Evolutionary conservation across 1,140 invertebrate species (phyloP).

Genomic region (Drosophila triauraria): DNA sequence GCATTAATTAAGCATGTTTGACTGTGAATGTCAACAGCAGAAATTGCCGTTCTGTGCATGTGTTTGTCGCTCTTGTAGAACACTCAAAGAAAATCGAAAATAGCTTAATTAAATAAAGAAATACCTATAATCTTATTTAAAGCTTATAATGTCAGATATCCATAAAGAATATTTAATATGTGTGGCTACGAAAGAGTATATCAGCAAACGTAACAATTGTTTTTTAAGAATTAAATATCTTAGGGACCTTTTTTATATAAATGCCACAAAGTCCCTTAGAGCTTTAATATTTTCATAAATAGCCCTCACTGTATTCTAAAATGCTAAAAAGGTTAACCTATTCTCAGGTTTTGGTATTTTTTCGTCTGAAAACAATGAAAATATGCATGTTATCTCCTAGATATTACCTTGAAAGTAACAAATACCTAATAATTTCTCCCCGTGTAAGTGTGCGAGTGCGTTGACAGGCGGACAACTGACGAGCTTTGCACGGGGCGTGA

Average conservation of each 20-base stretch:
- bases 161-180: too few relatives aligned
- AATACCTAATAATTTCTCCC: not conserved
- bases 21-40: slow-evolving; percentile 82
- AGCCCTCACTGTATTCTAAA: too few relatives aligned
- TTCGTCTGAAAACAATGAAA: not conserved
- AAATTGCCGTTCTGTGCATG: slow-evolving; percentile 51
- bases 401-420: not conserved
- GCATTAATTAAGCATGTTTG: slow-evolving; percentile 85
- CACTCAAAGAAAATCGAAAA: slow-evolving; percentile 6
- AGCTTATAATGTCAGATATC: too few relatives aligned
- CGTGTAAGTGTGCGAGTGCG: slow-evolving; percentile 34
- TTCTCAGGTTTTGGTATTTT: not conserved
- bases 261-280: too few relatives aligned
- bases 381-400: not conserved
- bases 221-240: too few relatives aligned
- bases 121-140: too few relatives aligned
- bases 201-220: too few relatives aligned
- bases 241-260: too few relatives aligned
- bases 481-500: slow-evolving; percentile 48
- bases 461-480: slow-evolving; percentile 58
- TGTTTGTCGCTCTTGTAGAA: slow-evolving; percentile 30
- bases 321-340: not conserved
- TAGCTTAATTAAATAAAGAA: too few relatives aligned
- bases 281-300: too few relatives aligned
- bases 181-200: too few relatives aligned